Conservation (phyloP, 2,797 vertebrate species). For the Cyclopterus lumpus region DNA sequence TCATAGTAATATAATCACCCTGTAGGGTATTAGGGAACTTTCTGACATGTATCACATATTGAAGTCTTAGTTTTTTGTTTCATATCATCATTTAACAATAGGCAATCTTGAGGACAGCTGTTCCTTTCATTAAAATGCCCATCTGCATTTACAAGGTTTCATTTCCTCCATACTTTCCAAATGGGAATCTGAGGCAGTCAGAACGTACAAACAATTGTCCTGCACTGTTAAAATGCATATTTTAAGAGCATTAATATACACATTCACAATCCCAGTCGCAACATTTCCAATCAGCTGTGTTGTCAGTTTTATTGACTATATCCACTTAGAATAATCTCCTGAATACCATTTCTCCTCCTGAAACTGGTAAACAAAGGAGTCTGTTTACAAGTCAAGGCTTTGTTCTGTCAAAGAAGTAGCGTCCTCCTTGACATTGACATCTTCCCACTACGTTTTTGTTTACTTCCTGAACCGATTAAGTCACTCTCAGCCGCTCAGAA, state of each 20-base stretch:
- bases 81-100: constrained; percentile 5
- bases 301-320: constrained; percentile 34
- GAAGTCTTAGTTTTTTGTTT: constrained; percentile 4
- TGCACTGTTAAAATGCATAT: constrained; percentile 2
- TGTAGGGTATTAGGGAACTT: constrained; percentile 1
- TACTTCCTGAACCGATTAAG: constrained; percentile 43
- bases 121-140: constrained; percentile 14
- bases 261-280: constrained; percentile 18
- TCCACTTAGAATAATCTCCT: constrained; percentile 26
- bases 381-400: constrained; percentile 40
- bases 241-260: neutral
- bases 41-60: neutral
- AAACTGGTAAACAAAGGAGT: constrained; percentile 47
- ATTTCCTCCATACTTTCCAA: neutral
- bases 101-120: constrained; percentile 2
- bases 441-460: constrained; percentile 44
- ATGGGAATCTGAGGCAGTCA: neutral
- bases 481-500: constrained; percentile 15
- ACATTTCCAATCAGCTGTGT: constrained; percentile 37
- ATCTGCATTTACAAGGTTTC: constrained; percentile 8
- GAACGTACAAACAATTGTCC: neutral
- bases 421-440: constrained; percentile 24
- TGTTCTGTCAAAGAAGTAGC: constrained; percentile 39
- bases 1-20: neutral
- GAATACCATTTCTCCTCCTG: constrained; percentile 38